These are phyloP conservation scores for Aethina tumida DNA, from an alignment of 1,140 invertebrate genomes.

Conservation along the genomic window DNA sequence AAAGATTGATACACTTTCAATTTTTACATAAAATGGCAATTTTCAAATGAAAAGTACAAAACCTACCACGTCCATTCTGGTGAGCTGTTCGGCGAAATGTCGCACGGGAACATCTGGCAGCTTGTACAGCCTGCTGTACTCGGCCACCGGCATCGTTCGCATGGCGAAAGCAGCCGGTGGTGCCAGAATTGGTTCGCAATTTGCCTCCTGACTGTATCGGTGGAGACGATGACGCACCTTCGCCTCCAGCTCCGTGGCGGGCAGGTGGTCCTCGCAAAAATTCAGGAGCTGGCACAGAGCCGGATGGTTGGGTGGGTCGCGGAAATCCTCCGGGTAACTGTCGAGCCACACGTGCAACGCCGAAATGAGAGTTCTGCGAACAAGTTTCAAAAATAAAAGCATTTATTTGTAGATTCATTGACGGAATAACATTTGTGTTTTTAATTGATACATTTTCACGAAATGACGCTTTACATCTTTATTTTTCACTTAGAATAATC, in stretches of 20 bases:
- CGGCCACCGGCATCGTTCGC: conserved; percentile 40
- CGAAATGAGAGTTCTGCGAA: conserved; percentile 67
- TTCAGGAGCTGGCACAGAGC: conserved; percentile 69
- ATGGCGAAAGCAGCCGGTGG: conserved; percentile 43
- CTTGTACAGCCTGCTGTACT: conserved; percentile 47
- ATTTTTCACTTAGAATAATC: too few relatives aligned
- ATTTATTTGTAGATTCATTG: background rate
- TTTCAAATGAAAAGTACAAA: background rate
- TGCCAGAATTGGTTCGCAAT: conserved; percentile 34
- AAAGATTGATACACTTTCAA: too few relatives aligned
- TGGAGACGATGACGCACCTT: conserved; percentile 49
- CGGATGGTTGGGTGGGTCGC: conserved; percentile 74
- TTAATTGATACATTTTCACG: too few relatives aligned
- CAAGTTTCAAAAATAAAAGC: conserved; percentile 8
- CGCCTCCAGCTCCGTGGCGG: conserved; percentile 70
- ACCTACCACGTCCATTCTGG: conserved; percentile 85
- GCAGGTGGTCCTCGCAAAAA: conserved; percentile 72
- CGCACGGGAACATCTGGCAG: conserved; percentile 78
- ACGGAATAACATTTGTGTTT: background rate
- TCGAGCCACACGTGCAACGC: conserved; percentile 95
- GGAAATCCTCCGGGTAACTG: conserved; percentile 93
- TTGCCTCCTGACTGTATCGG: conserved; percentile 25
- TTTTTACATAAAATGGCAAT: background rate
- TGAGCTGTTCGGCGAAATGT: conserved; percentile 94
- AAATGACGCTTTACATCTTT: too few relatives aligned